These are phyloP conservation scores for Brachyistius frenatus DNA, from an alignment of 2,113 vertebrate genomes.

Conservation along the genomic window DNA sequence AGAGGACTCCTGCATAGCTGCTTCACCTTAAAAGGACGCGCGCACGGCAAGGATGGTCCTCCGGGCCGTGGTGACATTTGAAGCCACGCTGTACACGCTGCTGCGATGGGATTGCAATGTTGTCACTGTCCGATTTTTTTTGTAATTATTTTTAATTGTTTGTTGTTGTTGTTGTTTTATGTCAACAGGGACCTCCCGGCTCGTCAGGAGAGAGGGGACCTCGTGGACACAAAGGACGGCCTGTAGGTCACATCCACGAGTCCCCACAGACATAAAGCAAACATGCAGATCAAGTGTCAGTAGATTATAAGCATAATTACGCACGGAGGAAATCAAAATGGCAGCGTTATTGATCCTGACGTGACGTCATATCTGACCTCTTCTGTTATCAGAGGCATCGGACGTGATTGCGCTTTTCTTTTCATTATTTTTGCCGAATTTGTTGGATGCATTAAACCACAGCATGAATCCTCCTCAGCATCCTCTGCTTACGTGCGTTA, in stretches of 20 bases:
- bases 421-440: no score
- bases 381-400: no score
- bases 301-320: neutral
- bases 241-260: constrained; percentile 82
- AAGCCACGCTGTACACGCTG: neutral
- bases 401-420: no score
- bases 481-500: neutral
- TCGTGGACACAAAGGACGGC: constrained; percentile 93
- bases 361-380: no score
- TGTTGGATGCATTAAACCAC: no score
- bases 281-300: neutral
- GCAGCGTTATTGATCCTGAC: no score
- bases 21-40: constrained; percentile 32
- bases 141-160: neutral
- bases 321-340: neutral
- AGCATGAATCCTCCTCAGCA: neutral
- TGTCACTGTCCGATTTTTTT: neutral
- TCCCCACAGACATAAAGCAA: constrained; percentile 1
- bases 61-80: neutral
- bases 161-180: constrained; percentile 52
- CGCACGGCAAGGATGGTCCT: neutral
- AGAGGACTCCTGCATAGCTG: constrained; percentile 52
- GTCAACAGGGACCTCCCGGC: constrained; percentile 92
- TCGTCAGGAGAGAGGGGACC: constrained; percentile 91
- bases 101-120: neutral